phyloP scores from a whole-genome alignment of 2,888 invertebrate species.

The Sarcophaga variegata region DNA sequence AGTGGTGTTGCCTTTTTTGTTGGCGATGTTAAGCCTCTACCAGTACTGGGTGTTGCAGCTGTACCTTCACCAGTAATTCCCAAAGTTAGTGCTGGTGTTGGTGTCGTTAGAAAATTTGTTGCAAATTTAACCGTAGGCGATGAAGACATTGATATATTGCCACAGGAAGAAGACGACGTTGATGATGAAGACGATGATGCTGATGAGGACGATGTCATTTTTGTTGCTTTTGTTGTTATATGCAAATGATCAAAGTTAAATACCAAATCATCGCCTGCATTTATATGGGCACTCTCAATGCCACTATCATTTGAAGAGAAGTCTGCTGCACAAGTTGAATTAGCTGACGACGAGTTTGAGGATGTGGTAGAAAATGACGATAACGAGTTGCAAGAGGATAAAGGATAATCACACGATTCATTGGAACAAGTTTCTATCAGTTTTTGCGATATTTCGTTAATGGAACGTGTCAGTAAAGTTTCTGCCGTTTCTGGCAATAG shows the following conservation, averaged over 20 bases:
- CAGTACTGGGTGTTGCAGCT: conserved; percentile 60
- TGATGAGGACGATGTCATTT: conserved; percentile 40
- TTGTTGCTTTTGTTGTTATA: conserved; percentile 72
- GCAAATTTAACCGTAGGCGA: conserved; percentile 68
- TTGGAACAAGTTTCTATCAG: conserved; percentile 81
- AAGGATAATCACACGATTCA: conserved; percentile 69
- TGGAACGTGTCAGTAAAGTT: conserved; percentile 80
- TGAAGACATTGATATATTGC: conserved; percentile 66
- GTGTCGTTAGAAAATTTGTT: conserved; percentile 65
- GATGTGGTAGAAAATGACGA: conserved; percentile 52
- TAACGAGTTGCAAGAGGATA: conserved; percentile 63
- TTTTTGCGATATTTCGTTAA: conserved; percentile 82
- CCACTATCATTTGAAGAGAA: conserved; percentile 76
- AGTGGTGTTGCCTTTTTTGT: conserved; percentile 56
- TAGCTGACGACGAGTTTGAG: conserved; percentile 52
- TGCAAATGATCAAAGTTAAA: conserved; percentile 81
- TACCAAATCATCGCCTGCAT: conserved; percentile 77
- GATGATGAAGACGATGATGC: conserved; percentile 43
- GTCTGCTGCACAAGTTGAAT: conserved; percentile 62
- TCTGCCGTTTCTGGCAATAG: conserved; percentile 74
- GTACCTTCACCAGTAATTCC: neutral
- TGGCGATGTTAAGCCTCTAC: conserved; percentile 65
- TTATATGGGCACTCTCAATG: conserved; percentile 78
- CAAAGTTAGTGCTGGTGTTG: conserved; percentile 20
- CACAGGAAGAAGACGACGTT: conserved; percentile 55